Conservation (phyloP, 1,140 invertebrate genomes). For the Scaptomyza hsui region DNA sequence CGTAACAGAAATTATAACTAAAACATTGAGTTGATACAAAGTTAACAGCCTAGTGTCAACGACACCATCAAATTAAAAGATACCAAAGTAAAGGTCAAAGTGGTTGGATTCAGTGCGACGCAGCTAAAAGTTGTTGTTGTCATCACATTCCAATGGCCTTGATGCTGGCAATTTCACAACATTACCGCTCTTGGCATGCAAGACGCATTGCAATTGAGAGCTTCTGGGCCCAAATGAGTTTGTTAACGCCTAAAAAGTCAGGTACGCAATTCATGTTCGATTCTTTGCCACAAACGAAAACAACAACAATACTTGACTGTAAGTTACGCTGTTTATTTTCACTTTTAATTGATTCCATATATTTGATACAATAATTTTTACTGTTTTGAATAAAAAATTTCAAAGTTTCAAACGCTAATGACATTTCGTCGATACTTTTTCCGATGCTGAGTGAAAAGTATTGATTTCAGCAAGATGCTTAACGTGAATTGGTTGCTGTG, state of each 20-base stretch:
- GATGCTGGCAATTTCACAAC: conserved; percentile 68
- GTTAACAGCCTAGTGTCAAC: conserved; percentile 52
- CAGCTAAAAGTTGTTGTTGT: conserved; percentile 1
- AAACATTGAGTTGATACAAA: conserved; percentile 44
- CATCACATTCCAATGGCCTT: conserved; percentile 51
- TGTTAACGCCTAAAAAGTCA: conserved; percentile 37
- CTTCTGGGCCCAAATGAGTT: conserved; percentile 34
- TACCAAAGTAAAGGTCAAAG: conserved; percentile 67
- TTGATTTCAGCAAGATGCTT: too few species aligned
- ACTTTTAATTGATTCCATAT: too few species aligned
- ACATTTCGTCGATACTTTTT: too few species aligned
- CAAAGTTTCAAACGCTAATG: too few species aligned
- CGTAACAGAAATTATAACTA: conserved; percentile 52
- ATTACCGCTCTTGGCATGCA: conserved; percentile 66
- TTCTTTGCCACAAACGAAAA: conserved; percentile 21
- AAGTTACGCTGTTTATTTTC: conserved; percentile 6
- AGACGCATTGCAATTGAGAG: conserved; percentile 54
- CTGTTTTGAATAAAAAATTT: too few species aligned
- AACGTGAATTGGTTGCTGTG: too few species aligned
- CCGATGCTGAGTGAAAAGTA: too few species aligned
- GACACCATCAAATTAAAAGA: conserved; percentile 49
- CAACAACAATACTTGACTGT: background rate
- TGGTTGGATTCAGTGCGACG: conserved; percentile 12
- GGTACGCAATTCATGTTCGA: conserved; percentile 41
- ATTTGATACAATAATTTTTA: too few species aligned